Evolutionary conservation across 2,113 vertebrate genomes (phyloP).

Genomic region (Pampusana beccarii): DNA sequence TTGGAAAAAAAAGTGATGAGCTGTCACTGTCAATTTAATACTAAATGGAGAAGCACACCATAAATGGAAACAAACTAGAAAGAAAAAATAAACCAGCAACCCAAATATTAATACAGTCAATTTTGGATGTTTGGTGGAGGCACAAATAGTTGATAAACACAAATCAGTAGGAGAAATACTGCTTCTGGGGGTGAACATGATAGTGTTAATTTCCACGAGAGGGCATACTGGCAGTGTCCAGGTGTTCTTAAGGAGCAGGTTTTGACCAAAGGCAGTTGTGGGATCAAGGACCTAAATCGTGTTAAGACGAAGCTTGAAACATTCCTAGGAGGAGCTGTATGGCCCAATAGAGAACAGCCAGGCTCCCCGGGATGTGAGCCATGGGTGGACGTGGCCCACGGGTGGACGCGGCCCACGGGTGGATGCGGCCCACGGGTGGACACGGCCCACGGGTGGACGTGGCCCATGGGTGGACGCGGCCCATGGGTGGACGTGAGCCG

Average conservation of each 20-base stretch:
- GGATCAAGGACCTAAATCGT: background rate
- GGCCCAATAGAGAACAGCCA: background rate
- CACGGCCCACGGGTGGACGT: too few relatives aligned
- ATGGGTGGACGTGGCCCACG: too few relatives aligned
- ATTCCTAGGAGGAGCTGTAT: background rate
- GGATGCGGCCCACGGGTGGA: too few relatives aligned
- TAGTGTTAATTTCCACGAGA: background rate
- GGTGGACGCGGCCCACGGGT: too few relatives aligned
- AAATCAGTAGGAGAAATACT: background rate
- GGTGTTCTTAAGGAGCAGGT: background rate
- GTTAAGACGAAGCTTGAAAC: background rate
- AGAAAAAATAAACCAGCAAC: conserved; percentile 2
- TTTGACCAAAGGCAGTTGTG: background rate
- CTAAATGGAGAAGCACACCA: background rate
- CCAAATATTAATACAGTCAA: conserved; percentile 18
- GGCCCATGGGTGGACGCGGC: background rate
- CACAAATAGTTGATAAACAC: background rate
- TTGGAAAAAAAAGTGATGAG: conserved; percentile 17
- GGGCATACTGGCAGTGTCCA: background rate
- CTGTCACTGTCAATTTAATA: conserved; percentile 52
- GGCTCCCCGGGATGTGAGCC: too few relatives aligned
- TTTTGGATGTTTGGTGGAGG: background rate
- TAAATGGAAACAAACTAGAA: conserved; percentile 36
- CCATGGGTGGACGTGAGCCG: too few relatives aligned
- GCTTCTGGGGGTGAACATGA: background rate